Evolutionary conservation across 2,113 vertebrate species (phyloP), one percentile per base, ranked within the genome.

Genomic region (Notarius lentiginosus): DNA sequence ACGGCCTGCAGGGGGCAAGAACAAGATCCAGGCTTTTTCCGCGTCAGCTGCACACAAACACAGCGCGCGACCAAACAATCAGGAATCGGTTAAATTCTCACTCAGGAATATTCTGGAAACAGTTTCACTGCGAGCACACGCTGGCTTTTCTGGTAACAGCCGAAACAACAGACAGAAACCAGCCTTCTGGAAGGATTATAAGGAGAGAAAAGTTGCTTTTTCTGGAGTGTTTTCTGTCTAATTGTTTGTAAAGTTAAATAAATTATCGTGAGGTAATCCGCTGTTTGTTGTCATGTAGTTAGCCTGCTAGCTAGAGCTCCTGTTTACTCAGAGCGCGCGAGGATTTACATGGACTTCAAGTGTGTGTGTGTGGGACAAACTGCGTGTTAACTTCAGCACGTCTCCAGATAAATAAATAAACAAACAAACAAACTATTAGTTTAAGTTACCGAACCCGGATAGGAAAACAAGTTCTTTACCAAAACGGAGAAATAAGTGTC

Each of bases 21-120:
- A 49, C n/a, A 34, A 83, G 77, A 61, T 20, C 70, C 15, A 85
- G 84, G 63, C 79, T 85, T 89, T 53, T 82, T 83, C 80, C 41
- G 27, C 41, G 58, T 53, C 60, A 83, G 68, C 17, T 24, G 30
- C 47, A 73, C 58, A 34, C 7, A 18, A 15, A 61, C 53, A 51
- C 80, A 47, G 41, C 70, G 56, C 70, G 60, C 55, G 58, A 83
- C 49, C 20, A 53, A 80, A 79, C 8, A 68, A 24, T 30, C 30
- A 34, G 2, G 5, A 47, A 7, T 24, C 75, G 84, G 24, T 9
- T 55, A 60, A 84, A 17, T n/a, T 7, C 7, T 15, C 41, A 22
- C 12, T 84, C 24, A 5, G 8, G 27, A 11, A 12, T 65, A 10
- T 56, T 18, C 15, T 15, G 30, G 8, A 77, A 85, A 53, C 10